These are phyloP conservation scores for Notodonta dromedarius DNA, from an alignment of 2,888 invertebrate species.

Conservation along the genomic window DNA sequence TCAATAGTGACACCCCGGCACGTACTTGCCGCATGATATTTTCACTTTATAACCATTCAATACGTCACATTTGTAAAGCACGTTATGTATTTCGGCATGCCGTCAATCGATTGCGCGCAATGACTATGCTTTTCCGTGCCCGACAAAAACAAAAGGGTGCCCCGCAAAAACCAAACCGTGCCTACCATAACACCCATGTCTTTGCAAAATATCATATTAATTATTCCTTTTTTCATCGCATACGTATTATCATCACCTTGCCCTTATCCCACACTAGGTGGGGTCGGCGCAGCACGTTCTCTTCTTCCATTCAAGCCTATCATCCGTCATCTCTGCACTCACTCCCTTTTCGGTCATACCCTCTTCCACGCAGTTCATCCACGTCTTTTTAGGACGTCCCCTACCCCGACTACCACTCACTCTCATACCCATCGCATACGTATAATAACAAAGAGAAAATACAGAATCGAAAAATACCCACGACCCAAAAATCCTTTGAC, in stretches of 20 bases:
- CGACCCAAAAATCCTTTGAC: conserved; percentile 34
- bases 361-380: no score
- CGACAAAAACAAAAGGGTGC: conserved; percentile 4
- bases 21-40: conserved; percentile 41
- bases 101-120: not conserved
- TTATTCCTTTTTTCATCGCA: not conserved
- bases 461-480: conserved; percentile 25
- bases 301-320: no score
- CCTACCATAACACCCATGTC: not conserved
- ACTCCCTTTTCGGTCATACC: no score
- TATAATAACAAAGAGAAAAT: conserved; percentile 6
- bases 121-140: not conserved
- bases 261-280: no score
- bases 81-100: not conserved
- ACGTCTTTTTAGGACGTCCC: no score
- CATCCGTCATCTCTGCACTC: no score
- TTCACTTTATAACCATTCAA: conserved; percentile 41
- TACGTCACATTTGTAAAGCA: conserved; percentile 11
- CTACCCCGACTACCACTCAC: no score
- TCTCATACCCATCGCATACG: not conserved
- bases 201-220: not conserved
- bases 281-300: no score
- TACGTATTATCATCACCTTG: no score
- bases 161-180: not conserved
- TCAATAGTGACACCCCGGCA: conserved; percentile 33